These are phyloP conservation scores for Crocuta crocuta DNA, from an alignment of 2,113 vertebrate species.

Conservation along the genomic window DNA sequence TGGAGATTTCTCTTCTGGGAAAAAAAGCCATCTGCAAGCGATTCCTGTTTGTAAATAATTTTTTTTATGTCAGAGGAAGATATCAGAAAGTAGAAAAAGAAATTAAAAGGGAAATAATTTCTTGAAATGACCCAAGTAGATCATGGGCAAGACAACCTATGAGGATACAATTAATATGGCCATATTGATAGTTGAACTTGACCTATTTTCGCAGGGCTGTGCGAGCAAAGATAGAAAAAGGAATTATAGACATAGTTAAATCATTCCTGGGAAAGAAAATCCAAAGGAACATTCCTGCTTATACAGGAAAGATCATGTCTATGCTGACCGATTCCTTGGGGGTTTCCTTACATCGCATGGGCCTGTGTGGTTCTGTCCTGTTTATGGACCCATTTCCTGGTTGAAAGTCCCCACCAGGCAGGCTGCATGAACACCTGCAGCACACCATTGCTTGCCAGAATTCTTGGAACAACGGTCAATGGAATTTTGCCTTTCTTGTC, in stretches of 20 bases:
- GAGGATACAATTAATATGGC: neutral
- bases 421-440: neutral
- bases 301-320: neutral
- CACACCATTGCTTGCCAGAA: neutral
- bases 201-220: constrained; percentile 3
- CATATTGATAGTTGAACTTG: neutral
- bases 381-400: neutral
- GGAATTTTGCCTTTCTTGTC: neutral
- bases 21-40: constrained; percentile 50
- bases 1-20: constrained; percentile 24
- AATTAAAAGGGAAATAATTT: constrained; percentile 12
- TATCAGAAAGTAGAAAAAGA: neutral
- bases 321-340: neutral
- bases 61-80: constrained; percentile 13
- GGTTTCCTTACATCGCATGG: neutral
- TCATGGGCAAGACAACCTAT: neutral
- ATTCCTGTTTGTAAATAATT: constrained; percentile 54
- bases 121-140: constrained; percentile 7
- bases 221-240: constrained; percentile 15
- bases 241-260: neutral
- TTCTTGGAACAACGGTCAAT: neutral
- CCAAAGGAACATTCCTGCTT: neutral
- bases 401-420: neutral
- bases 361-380: neutral
- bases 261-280: neutral